Conservation (phyloP, 2,888 invertebrate species). For the Pheosia gnoma region DNA sequence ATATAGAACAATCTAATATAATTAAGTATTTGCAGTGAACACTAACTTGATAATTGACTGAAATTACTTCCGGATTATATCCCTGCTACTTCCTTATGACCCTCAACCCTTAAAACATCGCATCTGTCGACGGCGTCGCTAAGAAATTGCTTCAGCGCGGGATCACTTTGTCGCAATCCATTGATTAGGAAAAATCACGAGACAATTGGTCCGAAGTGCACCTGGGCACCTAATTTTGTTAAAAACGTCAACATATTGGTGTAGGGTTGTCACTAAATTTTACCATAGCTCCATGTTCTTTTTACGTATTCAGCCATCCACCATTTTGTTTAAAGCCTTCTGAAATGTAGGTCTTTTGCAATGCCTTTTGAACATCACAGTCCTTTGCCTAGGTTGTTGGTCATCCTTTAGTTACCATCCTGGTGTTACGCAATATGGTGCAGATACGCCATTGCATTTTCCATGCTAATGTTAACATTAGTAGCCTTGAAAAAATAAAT, state of each 20-base stretch:
- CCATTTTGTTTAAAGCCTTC: no score
- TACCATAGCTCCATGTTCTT: neutral
- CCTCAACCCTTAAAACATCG: conserved; percentile 27
- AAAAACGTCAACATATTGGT: conserved; percentile 40
- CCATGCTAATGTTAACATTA: no score
- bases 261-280: conserved; percentile 28
- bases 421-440: no score
- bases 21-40: neutral
- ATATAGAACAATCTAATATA: no score
- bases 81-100: conserved; percentile 30
- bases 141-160: conserved; percentile 72
- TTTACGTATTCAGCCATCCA: no score
- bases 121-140: conserved; percentile 43
- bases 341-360: no score
- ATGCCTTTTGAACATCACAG: no score
- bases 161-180: conserved; percentile 55
- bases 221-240: conserved; percentile 63
- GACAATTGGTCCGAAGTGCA: conserved; percentile 46
- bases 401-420: no score
- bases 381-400: no score
- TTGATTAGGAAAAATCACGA: conserved; percentile 78
- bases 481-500: no score
- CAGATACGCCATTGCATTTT: no score
- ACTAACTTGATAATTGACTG: conserved; percentile 2
- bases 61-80: conserved; percentile 10